Conservation (phyloP, 2,113 vertebrate genomes). For the Sisor rabdophorus region DNA sequence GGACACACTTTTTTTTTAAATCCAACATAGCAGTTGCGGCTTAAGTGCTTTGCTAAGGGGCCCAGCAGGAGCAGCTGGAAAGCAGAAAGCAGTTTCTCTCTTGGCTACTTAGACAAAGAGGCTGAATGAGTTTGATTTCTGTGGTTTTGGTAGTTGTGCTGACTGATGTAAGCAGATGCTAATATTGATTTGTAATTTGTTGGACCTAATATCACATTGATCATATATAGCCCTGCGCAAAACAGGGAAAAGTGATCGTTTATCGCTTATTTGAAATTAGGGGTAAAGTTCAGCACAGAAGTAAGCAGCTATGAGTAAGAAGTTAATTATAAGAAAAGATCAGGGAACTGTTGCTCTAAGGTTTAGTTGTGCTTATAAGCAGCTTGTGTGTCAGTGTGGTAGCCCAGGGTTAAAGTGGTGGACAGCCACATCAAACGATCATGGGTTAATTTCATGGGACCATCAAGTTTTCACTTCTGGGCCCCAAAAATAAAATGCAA, state of each 20-base stretch:
- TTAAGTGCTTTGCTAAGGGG: no score
- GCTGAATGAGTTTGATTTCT: slow-evolving; percentile 4
- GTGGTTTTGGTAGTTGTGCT: neutral
- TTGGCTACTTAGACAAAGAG: neutral
- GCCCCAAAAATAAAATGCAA: no score
- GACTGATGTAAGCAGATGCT: slow-evolving; percentile 16
- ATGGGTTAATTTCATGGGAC: no score
- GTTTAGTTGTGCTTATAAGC: neutral
- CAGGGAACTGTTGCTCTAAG: neutral
- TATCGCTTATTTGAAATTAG: neutral
- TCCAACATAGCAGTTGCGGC: no score
- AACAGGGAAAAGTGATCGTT: neutral
- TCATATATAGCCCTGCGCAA: neutral
- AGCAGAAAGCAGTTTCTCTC: neutral
- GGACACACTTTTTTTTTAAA: no score
- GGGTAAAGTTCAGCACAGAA: neutral
- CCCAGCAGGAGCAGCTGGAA: no score
- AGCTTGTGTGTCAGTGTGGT: neutral
- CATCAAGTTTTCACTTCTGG: no score
- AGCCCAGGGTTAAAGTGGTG: no score
- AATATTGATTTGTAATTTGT: slow-evolving; percentile 20
- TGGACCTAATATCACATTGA: slow-evolving; percentile 12
- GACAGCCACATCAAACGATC: no score
- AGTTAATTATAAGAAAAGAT: neutral
- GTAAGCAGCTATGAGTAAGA: no score